phyloP scores from a whole-genome alignment of 2,888 invertebrate species.

The Byasa hedistus region DNA sequence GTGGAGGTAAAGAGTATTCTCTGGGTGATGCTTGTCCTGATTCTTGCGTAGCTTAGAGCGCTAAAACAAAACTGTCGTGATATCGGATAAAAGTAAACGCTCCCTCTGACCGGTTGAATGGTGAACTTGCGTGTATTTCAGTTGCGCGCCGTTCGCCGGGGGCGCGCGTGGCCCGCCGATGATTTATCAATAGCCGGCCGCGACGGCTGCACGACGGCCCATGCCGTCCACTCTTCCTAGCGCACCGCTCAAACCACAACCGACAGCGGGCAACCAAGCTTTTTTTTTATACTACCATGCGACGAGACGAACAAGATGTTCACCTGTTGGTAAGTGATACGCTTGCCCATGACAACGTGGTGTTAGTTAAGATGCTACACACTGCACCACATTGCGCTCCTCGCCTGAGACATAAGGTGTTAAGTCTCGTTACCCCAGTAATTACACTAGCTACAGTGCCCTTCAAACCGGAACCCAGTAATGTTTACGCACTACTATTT shows the following conservation, averaged over 20 bases:
- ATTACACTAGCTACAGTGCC: too few species aligned
- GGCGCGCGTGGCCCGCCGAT: slow-evolving; percentile 74
- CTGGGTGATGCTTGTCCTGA: background rate
- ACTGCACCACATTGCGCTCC: too few species aligned
- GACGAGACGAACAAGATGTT: too few species aligned
- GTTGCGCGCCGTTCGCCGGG: slow-evolving; percentile 57
- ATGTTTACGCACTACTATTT: too few species aligned
- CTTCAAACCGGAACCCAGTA: too few species aligned
- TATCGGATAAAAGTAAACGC: slow-evolving; percentile 29
- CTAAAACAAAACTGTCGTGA: slow-evolving; percentile 29
- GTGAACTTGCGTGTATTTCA: slow-evolving; percentile 43
- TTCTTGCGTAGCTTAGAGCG: slow-evolving; percentile 19
- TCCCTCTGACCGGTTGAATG: slow-evolving; percentile 28
- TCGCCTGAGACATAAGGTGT: too few species aligned
- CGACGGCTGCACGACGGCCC: slow-evolving; percentile 66
- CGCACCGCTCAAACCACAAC: slow-evolving; percentile 38
- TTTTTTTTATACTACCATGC: background rate
- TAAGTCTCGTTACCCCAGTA: too few species aligned
- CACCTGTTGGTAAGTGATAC: too few species aligned
- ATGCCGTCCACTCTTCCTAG: slow-evolving; percentile 61
- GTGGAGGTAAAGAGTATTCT: background rate
- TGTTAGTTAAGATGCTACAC: too few species aligned
- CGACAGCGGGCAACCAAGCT: slow-evolving; percentile 36
- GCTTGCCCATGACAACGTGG: too few species aligned
- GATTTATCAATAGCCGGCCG: slow-evolving; percentile 71